Conservation (phyloP, 2,888 invertebrate genomes). For the Reticulitermes lucifugus region DNA sequence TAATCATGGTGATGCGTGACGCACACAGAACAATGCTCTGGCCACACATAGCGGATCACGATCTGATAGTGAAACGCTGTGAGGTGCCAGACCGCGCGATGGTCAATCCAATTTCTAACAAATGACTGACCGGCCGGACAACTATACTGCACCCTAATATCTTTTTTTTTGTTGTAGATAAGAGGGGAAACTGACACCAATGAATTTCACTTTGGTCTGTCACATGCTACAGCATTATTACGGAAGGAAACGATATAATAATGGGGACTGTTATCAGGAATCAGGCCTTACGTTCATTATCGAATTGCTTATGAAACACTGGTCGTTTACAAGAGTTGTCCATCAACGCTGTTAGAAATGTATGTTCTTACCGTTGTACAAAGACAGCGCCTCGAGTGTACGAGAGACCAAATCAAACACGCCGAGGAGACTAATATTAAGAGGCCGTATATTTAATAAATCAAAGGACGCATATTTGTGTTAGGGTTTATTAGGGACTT, state of each 20-base stretch:
- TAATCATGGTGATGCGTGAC: conserved; percentile 9
- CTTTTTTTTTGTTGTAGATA: conserved; percentile 15
- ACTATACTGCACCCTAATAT: conserved; percentile 18
- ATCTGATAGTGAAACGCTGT: conserved; percentile 19
- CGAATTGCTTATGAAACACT: conserved; percentile 24
- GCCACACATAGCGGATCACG: conserved; percentile 8
- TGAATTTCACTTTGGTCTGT: conserved; percentile 29
- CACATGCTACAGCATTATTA: conserved; percentile 15
- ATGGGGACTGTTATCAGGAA: not conserved
- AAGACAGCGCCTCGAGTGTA: too few species aligned
- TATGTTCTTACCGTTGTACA: too few species aligned
- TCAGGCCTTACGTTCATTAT: conserved; percentile 28
- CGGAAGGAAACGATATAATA: conserved; percentile 14
- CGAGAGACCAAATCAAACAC: too few species aligned
- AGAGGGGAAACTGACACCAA: conserved; percentile 4
- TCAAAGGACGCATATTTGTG: too few species aligned
- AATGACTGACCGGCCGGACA: conserved; percentile 16
- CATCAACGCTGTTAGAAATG: not conserved
- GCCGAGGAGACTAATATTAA: too few species aligned
- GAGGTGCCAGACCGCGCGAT: conserved; percentile 28
- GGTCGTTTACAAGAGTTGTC: conserved; percentile 10
- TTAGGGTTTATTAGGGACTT: too few species aligned
- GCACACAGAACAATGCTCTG: conserved; percentile 20
- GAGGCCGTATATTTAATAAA: too few species aligned
- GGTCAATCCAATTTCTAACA: conserved; percentile 36